Base-by-base conservation (phyloP, 2,888 invertebrate species). In the Parasteatoda lunata region DNA sequence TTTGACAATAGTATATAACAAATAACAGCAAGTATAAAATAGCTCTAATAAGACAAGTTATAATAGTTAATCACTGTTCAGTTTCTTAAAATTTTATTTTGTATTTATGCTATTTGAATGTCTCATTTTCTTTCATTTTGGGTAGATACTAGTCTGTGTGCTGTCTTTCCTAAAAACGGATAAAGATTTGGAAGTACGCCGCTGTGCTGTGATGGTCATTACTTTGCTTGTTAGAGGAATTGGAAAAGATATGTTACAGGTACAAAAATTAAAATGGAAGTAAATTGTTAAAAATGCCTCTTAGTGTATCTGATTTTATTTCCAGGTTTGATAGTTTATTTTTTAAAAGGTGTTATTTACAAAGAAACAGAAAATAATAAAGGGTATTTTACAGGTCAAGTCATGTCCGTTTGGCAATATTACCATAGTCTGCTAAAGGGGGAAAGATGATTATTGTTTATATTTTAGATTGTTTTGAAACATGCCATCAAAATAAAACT, bases 151-250 rank as follows among this genome's bases (percentile, higher is more conserved):
- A 78, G 93, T 94, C 48, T 96, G 95, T 91, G 93, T 96, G 77
- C 94, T 94, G 91, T 93, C 93, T 89, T 93, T 96, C 89, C 93
- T 96, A 90, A 93, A 94, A 91, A 94, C 94, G 0, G 97, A 97
- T 91, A 94, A 94, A 90, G 94, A 94, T 49, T 92, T 94, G 4
- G 95, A 96, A 92, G 96, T 96, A 64, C 93, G 96, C 77, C 93
- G 96, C 90, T 96, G 96, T 5, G 96, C 96, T 5, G 95, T 96
- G 13, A 93, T 96, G 92, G 94, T 96, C n/a, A 93, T 96, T 89
- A 94, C 95, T 65, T 94, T 95, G 90, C 92, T 97, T 75, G 92
- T 97, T 68, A 94, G 94, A 90, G 97, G 97, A 7, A 92, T 96
- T 11, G 95, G 95, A 54, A 94, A 93, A 90, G 95, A 96, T 89